phyloP scores from a whole-genome alignment of 2,888 invertebrate genomes.

The Mellilla xanthometata region DNA sequence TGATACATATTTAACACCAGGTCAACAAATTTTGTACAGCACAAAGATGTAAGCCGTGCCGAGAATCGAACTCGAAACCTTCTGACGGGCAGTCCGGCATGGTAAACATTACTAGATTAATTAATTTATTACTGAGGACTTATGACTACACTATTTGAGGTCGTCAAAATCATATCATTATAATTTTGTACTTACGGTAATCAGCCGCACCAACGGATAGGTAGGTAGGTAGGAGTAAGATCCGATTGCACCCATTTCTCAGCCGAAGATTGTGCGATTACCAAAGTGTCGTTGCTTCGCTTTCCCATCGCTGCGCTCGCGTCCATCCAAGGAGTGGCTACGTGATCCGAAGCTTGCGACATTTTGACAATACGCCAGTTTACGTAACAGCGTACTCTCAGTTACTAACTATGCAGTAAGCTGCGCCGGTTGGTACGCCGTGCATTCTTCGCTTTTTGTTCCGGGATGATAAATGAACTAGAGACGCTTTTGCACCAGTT shows the following conservation, averaged over 20 bases:
- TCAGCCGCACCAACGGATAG: too few species aligned
- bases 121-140: too few species aligned
- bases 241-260: constrained; percentile 16
- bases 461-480: constrained; percentile 33
- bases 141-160: too few species aligned
- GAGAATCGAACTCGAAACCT: too few species aligned
- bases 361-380: constrained; percentile 65
- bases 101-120: too few species aligned
- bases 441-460: constrained; percentile 35
- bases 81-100: too few species aligned
- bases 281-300: constrained; percentile 47
- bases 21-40: too few species aligned
- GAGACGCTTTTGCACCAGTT: constrained; percentile 31
- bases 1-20: too few species aligned
- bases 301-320: constrained; percentile 51
- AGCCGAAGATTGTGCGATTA: constrained; percentile 52
- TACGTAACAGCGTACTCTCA: constrained; percentile 53
- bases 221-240: too few species aligned
- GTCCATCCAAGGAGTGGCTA: constrained; percentile 48
- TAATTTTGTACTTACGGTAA: too few species aligned
- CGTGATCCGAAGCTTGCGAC: constrained; percentile 70
- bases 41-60: too few species aligned
- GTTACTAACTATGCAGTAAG: constrained; percentile 21
- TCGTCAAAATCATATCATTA: too few species aligned
- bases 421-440: constrained; percentile 26